Evolutionary conservation across 2,888 invertebrate species (phyloP), one percentile per base, ranked within the genome.

Genomic region (Rhodophaea formosa): DNA sequence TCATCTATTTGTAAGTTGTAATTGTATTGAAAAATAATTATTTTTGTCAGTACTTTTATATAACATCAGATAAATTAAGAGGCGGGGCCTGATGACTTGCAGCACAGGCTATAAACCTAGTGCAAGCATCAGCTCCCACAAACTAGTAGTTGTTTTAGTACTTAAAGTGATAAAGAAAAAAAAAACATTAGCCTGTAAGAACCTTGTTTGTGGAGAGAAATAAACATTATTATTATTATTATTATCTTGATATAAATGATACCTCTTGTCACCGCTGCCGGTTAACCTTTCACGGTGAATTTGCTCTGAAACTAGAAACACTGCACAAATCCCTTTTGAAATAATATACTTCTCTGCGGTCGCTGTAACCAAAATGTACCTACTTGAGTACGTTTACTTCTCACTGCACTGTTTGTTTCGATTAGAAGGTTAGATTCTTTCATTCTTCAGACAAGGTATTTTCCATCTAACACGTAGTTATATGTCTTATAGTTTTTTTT

Each of bases 301-400:
- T 45, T 46, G 23, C 46, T 46, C 46, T 46, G 23, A 12, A 45
- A 46, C 45, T 10, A 16, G n/a, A 17, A 23, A 46, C 39, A n/a
- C n/a, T 39, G 46, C 17, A 46, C 46, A 46, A 46, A 46, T 46
- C 23, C 17, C 23, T 46, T 46, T 46, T 29, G 12, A 46, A 46
- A 46, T 17, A 46, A 46, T 23, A 46, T 46, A 23, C 17, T 45
- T 45, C 16, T 16, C 16, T 45, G 23, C 23, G 46, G 46, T 12
- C 23, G 23, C 46, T 29, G 23, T 29, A 46, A 23, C 46, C 46
- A 46, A 46, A 46, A 46, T 17, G 45, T 46, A 46, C n/a, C n/a
- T n/a, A n/a, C 46, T 29, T 23, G 23, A 46, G 23, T 46, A 46
- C 17, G 7, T 12, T 12, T 10, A 10, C 23, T 46, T 46, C 23